These are phyloP conservation scores for Crambe crambe DNA, from an alignment of 37 sponge, comb jelly and placozoan genomes.

Conservation along the genomic window DNA sequence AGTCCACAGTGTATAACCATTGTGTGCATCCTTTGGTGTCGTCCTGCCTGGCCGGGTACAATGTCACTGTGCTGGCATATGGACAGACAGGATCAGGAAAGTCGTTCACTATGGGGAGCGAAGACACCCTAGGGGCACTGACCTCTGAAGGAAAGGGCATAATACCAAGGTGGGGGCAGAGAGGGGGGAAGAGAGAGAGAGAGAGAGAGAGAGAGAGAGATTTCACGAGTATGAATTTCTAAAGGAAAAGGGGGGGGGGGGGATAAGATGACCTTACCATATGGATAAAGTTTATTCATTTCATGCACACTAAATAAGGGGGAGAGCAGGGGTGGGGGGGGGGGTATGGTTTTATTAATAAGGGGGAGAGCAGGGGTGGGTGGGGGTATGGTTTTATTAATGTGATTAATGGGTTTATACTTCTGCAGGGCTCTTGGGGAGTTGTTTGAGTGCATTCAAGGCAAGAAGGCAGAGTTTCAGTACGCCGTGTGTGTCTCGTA, in stretches of 20 bases:
- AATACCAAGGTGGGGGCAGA: constrained; percentile 35
- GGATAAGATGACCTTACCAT: no score
- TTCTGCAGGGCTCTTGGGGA: constrained; percentile 47
- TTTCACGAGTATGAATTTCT: no score
- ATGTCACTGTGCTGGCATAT: constrained; percentile 95
- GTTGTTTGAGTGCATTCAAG: constrained; percentile 40
- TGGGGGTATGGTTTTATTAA: no score
- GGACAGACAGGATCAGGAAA: constrained; percentile 99
- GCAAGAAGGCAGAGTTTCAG: background rate
- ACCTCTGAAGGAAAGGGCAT: constrained; percentile 44
- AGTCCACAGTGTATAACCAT: constrained; percentile 41
- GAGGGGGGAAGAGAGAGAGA: background rate
- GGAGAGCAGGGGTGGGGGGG: no score
- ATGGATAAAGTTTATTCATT: no score
- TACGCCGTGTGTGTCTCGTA: constrained; percentile 70
- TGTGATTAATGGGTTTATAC: background rate
- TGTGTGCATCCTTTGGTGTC: constrained; percentile 81
- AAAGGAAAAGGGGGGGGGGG: no score
- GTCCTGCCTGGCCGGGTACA: constrained; percentile 89
- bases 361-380: no score
- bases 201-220: no score
- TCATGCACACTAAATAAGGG: no score
- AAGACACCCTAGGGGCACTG: background rate
- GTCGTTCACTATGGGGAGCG: constrained; percentile 95
- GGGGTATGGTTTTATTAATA: no score